Evolutionary conservation across 2,888 invertebrate genomes (phyloP), one percentile per base, ranked within the genome.

Genomic region (Euzetes globulus): DNA sequence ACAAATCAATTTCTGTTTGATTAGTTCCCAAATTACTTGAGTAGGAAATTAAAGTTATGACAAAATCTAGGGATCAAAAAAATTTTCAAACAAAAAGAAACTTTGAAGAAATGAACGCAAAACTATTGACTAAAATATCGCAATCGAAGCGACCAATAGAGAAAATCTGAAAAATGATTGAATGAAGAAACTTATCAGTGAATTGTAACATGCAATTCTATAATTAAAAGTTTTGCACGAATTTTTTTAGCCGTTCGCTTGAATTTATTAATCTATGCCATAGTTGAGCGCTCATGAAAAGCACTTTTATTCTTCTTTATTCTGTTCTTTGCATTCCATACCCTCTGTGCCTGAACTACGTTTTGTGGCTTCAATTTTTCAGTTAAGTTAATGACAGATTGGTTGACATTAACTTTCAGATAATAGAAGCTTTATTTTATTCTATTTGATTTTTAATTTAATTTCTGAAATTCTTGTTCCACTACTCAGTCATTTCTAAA

Each of bases 141-240:
- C n/a, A 50, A 19, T 19, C 50, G 19, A 50, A 5, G 50, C 41
- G 50, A 19, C 50, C 6, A 17, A 50, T 17, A 50, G 19, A n/a
- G 17, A 58, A 27, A 58, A 15, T 25, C 15, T 11, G 11, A 58
- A 58, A 27, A 58, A 58, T 25, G 19, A 58, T 27, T 58, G 29
- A 33, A 33, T 63, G 37, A 63, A 33, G 33, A 63, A 29, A 63
- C 27, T 63, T 29, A 63, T 63, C 63, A 33, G 17, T 63, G 19
- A 50, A 50, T 47, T 47, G 33, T 33, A 33, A 33, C 63, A 63
- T 63, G 63, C 63, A 33, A 63, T 58, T 63, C 37, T 33, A n/a
- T 63, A 63, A 63, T 63, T 63, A 63, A 63, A 63, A 63, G 63
- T 33, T 63, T 33, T 63, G 63, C 60, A 60, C 60, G 60, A 60